Conservation (phyloP, 2,888 invertebrate species). For the Patella caerulea region DNA sequence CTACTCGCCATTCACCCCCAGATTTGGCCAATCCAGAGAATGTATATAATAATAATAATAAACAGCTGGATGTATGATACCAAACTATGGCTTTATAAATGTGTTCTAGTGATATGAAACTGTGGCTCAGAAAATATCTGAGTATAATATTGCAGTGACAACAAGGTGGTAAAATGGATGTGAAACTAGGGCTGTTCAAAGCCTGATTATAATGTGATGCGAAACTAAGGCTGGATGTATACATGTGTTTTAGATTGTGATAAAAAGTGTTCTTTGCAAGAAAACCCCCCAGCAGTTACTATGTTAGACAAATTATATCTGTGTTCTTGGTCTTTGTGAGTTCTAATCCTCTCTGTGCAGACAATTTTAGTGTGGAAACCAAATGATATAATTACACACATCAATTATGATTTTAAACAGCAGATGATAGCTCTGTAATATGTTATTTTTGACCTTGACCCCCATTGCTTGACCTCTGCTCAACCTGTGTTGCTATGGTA, state of each 20-base stretch:
- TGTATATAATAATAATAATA: conserved; percentile 10
- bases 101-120: conserved; percentile 10
- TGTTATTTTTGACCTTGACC: too few species aligned
- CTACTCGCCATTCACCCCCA: conserved; percentile 7
- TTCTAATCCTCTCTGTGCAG: too few species aligned
- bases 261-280: conserved; percentile 6
- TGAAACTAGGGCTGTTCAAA: neutral
- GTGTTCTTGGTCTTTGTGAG: too few species aligned
- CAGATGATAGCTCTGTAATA: too few species aligned
- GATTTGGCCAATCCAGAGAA: conserved; percentile 12
- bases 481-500: too few species aligned
- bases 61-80: conserved; percentile 5
- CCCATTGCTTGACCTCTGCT: too few species aligned
- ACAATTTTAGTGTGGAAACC: too few species aligned
- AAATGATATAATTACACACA: too few species aligned
- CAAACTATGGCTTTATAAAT: conserved; percentile 5
- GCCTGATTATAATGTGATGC: conserved; percentile 5
- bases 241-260: conserved; percentile 10
- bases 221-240: conserved; percentile 5
- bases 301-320: too few species aligned
- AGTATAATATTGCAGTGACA: conserved; percentile 6
- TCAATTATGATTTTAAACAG: too few species aligned
- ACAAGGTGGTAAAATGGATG: neutral
- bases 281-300: neutral
- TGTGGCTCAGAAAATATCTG: conserved; percentile 6